Conservation (phyloP, 2,888 invertebrate genomes). For the Hirtodrosophila duncani region DNA sequence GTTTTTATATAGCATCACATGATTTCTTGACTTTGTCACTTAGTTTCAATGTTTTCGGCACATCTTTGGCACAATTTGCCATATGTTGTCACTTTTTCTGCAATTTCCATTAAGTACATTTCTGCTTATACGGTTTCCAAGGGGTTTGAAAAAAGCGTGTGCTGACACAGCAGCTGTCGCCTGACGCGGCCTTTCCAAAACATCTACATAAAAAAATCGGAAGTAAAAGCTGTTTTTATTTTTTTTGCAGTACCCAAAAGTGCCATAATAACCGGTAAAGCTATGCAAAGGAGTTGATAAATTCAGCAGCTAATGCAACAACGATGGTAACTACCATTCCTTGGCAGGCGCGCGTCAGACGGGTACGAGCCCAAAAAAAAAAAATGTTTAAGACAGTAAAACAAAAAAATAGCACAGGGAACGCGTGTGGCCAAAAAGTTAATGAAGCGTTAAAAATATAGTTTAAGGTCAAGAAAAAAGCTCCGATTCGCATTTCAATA, state of each 20-base stretch:
- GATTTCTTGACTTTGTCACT: too few species aligned
- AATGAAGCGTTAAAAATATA: constrained; percentile 74
- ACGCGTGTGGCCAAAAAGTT: constrained; percentile 75
- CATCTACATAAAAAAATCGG: constrained; percentile 56
- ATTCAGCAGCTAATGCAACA: constrained; percentile 50
- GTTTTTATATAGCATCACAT: too few species aligned
- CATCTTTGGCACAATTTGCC: too few species aligned
- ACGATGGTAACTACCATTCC: constrained; percentile 27
- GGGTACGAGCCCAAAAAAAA: constrained; percentile 33
- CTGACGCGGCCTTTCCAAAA: constrained; percentile 40
- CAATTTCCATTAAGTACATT: too few species aligned
- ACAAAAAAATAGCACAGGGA: constrained; percentile 38
- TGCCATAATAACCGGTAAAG: constrained; percentile 3
- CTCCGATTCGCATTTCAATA: constrained; percentile 33
- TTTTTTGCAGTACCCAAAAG: constrained; percentile 9
- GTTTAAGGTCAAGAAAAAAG: constrained; percentile 46
- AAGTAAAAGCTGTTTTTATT: constrained; percentile 50
- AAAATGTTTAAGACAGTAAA: constrained; percentile 16
- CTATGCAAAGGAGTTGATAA: constrained; percentile 42
- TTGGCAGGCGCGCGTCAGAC: constrained; percentile 64
- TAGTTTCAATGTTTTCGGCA: too few species aligned
- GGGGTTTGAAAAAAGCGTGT: constrained; percentile 56
- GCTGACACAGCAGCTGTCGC: constrained; percentile 60
- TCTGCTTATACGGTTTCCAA: constrained; percentile 67
- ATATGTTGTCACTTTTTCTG: too few species aligned